phyloP scores from a whole-genome alignment of 2,113 vertebrate species.

The Arothron firmamentum region DNA sequence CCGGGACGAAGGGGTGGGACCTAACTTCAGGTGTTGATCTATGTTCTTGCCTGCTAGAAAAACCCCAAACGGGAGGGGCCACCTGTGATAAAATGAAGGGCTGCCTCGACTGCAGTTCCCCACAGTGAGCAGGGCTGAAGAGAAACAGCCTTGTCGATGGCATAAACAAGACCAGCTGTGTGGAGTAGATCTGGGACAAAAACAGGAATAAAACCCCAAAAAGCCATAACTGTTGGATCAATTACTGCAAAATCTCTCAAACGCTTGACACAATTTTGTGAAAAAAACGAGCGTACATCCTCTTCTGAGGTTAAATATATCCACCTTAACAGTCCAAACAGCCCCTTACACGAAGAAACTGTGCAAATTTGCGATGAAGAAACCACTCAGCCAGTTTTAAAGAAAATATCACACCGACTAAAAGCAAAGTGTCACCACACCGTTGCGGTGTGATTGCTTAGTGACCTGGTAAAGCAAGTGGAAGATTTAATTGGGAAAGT shows the following conservation, averaged over 20 bases:
- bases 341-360: too few species aligned
- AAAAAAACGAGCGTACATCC: background rate
- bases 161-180: constrained; percentile 74
- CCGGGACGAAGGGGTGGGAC: constrained; percentile 44
- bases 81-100: constrained; percentile 74
- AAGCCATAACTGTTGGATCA: background rate
- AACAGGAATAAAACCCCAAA: constrained; percentile 9
- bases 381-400: too few species aligned
- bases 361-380: too few species aligned
- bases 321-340: background rate
- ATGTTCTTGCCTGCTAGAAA: constrained; percentile 59
- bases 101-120: constrained; percentile 65
- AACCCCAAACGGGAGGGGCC: constrained; percentile 36
- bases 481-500: too few species aligned
- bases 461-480: too few species aligned
- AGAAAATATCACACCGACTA: too few species aligned
- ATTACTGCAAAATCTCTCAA: constrained; percentile 14
- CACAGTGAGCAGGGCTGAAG: constrained; percentile 56
- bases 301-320: constrained; percentile 19
- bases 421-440: too few species aligned
- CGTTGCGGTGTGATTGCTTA: too few species aligned
- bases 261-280: background rate
- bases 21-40: constrained; percentile 58
- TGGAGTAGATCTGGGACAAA: constrained; percentile 24
- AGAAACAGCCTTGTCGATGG: constrained; percentile 74